Evolutionary conservation across 2,888 invertebrate genomes (phyloP).

Genomic region (Drosophila fulvimacula): DNA sequence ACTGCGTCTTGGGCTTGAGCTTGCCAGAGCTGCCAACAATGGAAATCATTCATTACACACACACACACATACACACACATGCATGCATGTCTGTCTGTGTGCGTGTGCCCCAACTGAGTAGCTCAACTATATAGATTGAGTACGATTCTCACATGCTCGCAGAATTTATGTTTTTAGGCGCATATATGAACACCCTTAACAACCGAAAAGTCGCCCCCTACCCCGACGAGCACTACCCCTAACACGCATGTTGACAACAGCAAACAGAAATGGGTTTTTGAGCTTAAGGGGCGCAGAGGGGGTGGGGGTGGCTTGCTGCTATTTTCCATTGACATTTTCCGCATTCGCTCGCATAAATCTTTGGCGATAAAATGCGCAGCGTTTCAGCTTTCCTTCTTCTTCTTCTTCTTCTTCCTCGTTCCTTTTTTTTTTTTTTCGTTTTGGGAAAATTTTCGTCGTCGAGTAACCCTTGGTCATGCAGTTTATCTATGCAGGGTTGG

Average conservation of each 20-base stretch:
- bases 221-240: neutral
- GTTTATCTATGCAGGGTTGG: constrained; percentile 15
- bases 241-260: constrained; percentile 51
- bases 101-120: neutral
- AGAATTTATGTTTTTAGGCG: constrained; percentile 7
- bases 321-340: constrained; percentile 69
- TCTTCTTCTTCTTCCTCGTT: neutral
- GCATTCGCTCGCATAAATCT: constrained; percentile 71
- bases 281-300: neutral
- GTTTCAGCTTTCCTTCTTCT: constrained; percentile 1
- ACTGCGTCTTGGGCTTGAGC: constrained; percentile 51
- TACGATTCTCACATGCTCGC: constrained; percentile 4
- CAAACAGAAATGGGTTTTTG: constrained; percentile 1
- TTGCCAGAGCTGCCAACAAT: constrained; percentile 62
- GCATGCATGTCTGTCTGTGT: neutral
- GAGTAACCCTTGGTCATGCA: constrained; percentile 24
- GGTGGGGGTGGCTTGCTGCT: neutral
- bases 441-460: constrained; percentile 4
- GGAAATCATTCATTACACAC: constrained; percentile 66
- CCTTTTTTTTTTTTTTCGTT: neutral
- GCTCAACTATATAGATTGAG: constrained; percentile 6
- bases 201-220: neutral
- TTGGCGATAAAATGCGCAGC: constrained; percentile 74
- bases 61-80: neutral
- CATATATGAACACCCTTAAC: constrained; percentile 39